Evolutionary conservation across 37 sponge, comb jelly and placozoan genomes (phyloP).

Genomic region (Haliclona indistincta): DNA sequence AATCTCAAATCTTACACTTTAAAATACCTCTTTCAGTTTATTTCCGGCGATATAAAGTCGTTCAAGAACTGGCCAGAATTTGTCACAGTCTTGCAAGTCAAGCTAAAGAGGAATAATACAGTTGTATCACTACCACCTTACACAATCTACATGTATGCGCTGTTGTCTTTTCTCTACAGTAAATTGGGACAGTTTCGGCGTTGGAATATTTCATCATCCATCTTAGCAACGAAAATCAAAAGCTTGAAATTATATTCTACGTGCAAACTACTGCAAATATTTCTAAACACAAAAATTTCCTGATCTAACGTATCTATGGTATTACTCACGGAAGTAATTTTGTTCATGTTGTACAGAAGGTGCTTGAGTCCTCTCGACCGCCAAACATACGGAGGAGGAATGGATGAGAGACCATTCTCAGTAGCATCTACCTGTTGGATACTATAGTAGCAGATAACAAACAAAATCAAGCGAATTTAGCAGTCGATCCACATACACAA

Average conservation of each 20-base stretch:
- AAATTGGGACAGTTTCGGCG: constrained; percentile 9
- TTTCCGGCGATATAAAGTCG: constrained; percentile 49
- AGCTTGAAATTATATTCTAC: too few relatives aligned
- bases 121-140: not conserved
- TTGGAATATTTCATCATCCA: too few relatives aligned
- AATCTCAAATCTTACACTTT: not conserved
- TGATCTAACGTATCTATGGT: too few relatives aligned
- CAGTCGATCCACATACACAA: constrained; percentile 35
- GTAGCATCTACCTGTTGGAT: constrained; percentile 57
- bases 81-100: constrained; percentile 30
- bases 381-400: constrained; percentile 73
- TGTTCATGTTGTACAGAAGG: constrained; percentile 35
- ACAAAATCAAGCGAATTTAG: not conserved
- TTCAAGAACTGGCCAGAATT: constrained; percentile 64
- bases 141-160: not conserved
- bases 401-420: constrained; percentile 55
- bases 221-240: too few relatives aligned
- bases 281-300: too few relatives aligned
- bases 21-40: constrained; percentile 42
- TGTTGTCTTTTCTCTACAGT: not conserved
- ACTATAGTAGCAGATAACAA: constrained; percentile 1
- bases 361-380: constrained; percentile 52
- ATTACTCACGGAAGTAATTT: constrained; percentile 18
- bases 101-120: constrained; percentile 18
- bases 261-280: too few relatives aligned